Evolutionary conservation across 2,888 invertebrate species (phyloP).

Genomic region (Malthinus flaveolus): DNA sequence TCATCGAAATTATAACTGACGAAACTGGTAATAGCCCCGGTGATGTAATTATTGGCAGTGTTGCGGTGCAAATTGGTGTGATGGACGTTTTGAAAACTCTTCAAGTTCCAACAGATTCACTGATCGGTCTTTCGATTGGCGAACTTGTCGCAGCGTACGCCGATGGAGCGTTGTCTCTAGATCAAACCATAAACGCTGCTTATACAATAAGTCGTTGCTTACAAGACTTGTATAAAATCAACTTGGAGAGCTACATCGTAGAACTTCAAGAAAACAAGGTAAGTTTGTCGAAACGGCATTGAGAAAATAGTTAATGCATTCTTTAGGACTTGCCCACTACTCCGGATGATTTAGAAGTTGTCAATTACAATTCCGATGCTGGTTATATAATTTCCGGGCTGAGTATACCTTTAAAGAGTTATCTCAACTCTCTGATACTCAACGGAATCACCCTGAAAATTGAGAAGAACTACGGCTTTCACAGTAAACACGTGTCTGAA

Average conservation of each 20-base stretch:
- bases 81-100: slow-evolving; percentile 57
- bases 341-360: neutral
- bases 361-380: neutral
- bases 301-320: neutral
- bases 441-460: neutral
- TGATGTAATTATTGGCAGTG: slow-evolving; percentile 6
- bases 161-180: slow-evolving; percentile 81
- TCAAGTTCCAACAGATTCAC: slow-evolving; percentile 43
- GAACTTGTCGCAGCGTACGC: slow-evolving; percentile 91
- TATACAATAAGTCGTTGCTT: slow-evolving; percentile 1
- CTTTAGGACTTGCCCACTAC: neutral
- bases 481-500: neutral
- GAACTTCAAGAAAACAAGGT: neutral
- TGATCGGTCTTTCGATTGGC: slow-evolving; percentile 78
- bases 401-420: neutral
- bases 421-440: neutral
- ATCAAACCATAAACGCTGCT: slow-evolving; percentile 61
- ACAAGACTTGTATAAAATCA: neutral
- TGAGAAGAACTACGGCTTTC: neutral
- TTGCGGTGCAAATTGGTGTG: slow-evolving; percentile 62
- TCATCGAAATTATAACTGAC: slow-evolving; percentile 11
- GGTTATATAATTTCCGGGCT: neutral
- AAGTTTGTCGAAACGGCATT: neutral
- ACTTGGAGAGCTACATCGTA: neutral
- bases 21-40: neutral